Base-by-base conservation (phyloP, 2,113 vertebrate genomes). In the Chloropsis cyanopogon region DNA sequence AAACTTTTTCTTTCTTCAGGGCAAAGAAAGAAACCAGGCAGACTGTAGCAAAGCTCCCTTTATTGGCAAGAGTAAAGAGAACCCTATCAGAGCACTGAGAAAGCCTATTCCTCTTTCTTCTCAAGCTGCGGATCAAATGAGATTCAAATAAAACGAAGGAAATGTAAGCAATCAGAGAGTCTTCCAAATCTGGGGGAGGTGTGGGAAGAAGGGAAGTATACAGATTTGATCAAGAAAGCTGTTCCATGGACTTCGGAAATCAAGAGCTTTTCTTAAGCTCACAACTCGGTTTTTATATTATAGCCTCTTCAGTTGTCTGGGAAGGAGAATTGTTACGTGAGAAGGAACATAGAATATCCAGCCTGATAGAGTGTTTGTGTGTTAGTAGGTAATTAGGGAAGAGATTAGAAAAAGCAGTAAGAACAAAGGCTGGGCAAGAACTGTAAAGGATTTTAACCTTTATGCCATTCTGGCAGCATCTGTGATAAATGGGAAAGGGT, bases 11-110 rank as follows among this genome's bases (percentile, higher is more conserved):
- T 82, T 91, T 91, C 77, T 85, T 89, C 41, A 95, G 73, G 69
- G 49, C 71, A 86, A 46, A 88, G 72, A 88, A 82, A 61, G 69
- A 75, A 91, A 64, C 69, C 1, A 11, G 26, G n/a, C 78, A 87
- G 75, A 87, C 69, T 79, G 47, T 94, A 92, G 81, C 65, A 85
- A 86, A 96, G 53, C 66, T 94, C 29, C 29, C 24, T 25, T 86
- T 90, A 54, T 29, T 92, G 71, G 42, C 86, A 86, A 79, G 75
- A 84, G 42, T 72, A 90, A 92, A 69, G 76, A 80, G 59, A 95
- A 72, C 54, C 13, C 46, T 84, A 76, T 49, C 69, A 91, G 89
- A 85, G 66, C 63, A 53, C 10, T 82, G 78, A 82, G 73, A 87
- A 87, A 94, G 23, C 39, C 25, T 44, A 0, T 68, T 79, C 69